A percentile compares a stretch with the other conserved stretches of the same genome.
Conservation (phyloP, 2,113 vertebrate genomes). For the Sprattus sprattus region DNA sequence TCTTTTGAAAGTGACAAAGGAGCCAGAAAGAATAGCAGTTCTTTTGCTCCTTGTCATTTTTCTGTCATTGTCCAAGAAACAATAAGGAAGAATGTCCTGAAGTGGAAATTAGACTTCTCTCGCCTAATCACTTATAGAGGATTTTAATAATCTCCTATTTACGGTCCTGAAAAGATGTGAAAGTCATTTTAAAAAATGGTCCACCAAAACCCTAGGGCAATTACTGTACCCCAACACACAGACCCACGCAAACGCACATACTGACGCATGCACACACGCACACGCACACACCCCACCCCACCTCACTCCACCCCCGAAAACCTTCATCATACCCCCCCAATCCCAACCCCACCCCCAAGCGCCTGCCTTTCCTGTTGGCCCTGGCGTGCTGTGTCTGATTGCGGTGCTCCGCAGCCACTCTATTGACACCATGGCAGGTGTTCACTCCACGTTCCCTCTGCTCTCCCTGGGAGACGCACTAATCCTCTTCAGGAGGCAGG, state of each 20-base stretch:
- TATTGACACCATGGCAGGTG: conserved; percentile 73
- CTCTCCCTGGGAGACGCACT: conserved; percentile 58
- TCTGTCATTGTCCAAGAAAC: conserved; percentile 24
- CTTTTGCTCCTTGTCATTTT: conserved; percentile 29
- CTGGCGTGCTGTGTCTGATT: conserved; percentile 60
- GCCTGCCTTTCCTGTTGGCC: conserved; percentile 40
- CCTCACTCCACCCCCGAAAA: not conserved
- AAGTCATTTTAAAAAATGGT: not conserved
- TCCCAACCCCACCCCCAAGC: conserved; percentile 34
- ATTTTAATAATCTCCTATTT: conserved; percentile 12
- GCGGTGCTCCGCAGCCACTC: conserved; percentile 57
- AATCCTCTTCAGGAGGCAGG: conserved; percentile 58
- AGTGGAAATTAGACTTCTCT: not conserved
- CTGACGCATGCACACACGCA: not conserved
- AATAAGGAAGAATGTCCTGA: not conserved
- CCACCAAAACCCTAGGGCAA: not conserved
- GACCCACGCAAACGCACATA: not conserved
- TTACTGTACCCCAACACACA: not conserved
- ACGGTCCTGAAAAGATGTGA: not conserved
- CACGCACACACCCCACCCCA: not conserved
- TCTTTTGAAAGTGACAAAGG: conserved; percentile 36
- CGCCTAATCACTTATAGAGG: not conserved
- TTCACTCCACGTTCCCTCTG: conserved; percentile 62
- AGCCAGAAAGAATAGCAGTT: conserved; percentile 19
- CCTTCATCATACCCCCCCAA: not conserved